Evolutionary conservation across 2,113 vertebrate genomes (phyloP).

Genomic region (Maylandia zebra): DNA sequence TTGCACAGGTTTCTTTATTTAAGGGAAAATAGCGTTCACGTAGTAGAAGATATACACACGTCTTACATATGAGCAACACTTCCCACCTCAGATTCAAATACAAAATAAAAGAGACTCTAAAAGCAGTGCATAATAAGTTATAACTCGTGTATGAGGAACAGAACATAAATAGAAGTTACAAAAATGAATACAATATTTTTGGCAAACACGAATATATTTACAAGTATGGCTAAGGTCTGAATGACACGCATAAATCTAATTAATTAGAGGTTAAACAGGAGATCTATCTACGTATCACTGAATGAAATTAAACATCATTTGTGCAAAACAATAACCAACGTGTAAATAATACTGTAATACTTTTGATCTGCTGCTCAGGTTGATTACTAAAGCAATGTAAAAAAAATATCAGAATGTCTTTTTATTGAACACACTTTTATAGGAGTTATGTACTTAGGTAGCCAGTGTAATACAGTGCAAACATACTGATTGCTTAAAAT

Average conservation of each 20-base stretch:
- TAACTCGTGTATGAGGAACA: background rate
- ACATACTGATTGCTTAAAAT: background rate
- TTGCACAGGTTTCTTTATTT: background rate
- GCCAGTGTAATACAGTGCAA: background rate
- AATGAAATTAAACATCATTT: background rate
- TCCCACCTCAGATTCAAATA: background rate
- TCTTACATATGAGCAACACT: background rate
- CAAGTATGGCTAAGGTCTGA: background rate
- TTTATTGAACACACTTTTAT: background rate
- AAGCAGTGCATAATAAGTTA: background rate
- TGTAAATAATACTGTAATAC: background rate
- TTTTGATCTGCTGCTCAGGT: background rate
- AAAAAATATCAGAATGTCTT: background rate
- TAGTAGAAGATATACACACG: slow-evolving; percentile 9
- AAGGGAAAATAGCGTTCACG: background rate
- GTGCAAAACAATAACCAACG: background rate
- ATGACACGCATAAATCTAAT: background rate
- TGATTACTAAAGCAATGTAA: background rate
- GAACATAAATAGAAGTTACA: background rate
- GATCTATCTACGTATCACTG: background rate
- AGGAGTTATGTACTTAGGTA: background rate
- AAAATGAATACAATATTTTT: background rate
- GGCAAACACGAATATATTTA: background rate
- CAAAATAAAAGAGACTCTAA: background rate
- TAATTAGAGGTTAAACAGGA: background rate